Base-by-base conservation (phyloP, 2,888 invertebrate genomes). In the Apamea anceps region DNA sequence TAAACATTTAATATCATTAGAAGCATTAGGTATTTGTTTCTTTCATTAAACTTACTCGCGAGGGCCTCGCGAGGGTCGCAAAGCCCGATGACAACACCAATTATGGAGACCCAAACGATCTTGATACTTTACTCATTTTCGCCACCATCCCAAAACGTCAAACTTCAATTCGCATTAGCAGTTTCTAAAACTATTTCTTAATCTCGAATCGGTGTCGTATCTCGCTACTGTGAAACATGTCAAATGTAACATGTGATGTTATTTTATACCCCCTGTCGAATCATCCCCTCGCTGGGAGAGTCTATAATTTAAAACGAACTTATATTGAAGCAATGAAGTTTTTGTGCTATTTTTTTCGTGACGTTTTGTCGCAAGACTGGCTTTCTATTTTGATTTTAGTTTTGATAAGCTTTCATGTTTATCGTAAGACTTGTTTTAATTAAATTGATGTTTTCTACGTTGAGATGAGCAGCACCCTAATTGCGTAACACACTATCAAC, bases 261-360 rank as follows among this genome's bases (percentile, higher is more conserved):
- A 66, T 79, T 79, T 86, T 86, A 63, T 74, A 75, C 63, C 45
- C 77, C 32, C 60, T 0, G 57, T 37, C 65, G 57, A 65, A 48
- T 65, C 71, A 48, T 63, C 72, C 66, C 72, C 68, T 75, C 57
- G 54, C 51, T 57, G 37, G 54, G 76, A 74, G 45, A 60, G 48
- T 84, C 73, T 73, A 85, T 76, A 13, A 74, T 80, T 67, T 87
- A 42, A 76, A 85, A 80, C 80, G 48, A 86, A 86, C 65, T 86
- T 72, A n/a, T 67, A 73, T 71, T 54, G 63, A 37, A 67, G 72
- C 48, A 51, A 45, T 79, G 66, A 73, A 71, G 63, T 65, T 37
- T 25, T 74, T n/a, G 13, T 67, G 42, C 51, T 79, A 86, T 73
- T 76, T 79, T 76, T 79, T 60, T 67, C 18, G 72, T 28, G 32